Evolutionary conservation across 37 sponge, comb jelly and placozoan genomes (phyloP).

Genomic region (Haliclona indistincta): DNA sequence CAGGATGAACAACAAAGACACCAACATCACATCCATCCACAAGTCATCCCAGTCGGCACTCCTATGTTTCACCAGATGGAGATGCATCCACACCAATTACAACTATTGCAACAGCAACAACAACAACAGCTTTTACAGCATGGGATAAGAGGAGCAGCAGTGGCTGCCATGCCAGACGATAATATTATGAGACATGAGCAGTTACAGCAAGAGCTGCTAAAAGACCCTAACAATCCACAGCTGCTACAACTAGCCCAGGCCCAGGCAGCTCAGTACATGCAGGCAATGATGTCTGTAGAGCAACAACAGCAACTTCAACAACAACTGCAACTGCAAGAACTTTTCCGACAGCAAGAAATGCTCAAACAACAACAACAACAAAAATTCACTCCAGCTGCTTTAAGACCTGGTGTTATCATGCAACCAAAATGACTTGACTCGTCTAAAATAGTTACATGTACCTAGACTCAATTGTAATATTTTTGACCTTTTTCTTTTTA

Average conservation of each 20-base stretch:
- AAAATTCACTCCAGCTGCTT: not conserved
- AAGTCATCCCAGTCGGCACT: not conserved
- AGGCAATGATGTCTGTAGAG: slow-evolving; percentile 5
- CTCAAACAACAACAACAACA: slow-evolving; percentile 28
- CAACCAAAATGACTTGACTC: slow-evolving; percentile 7
- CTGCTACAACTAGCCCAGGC: not conserved
- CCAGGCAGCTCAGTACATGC: not conserved
- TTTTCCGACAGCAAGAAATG: slow-evolving; percentile 5
- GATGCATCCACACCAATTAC: slow-evolving; percentile 1
- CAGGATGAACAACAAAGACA: not conserved
- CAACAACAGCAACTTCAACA: not conserved
- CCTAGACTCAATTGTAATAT: too few species aligned
- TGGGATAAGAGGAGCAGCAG: not conserved
- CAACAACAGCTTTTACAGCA: not conserved
- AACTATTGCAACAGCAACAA: not conserved
- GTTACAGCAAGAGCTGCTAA: slow-evolving; percentile 20
- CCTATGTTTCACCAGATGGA: not conserved
- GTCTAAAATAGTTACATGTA: too few species aligned
- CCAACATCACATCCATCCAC: not conserved
- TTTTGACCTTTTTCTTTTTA: too few species aligned
- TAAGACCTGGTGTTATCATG: slow-evolving; percentile 47
- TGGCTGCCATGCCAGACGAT: not conserved
- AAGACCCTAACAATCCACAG: slow-evolving; percentile 31
- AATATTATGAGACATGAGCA: slow-evolving; percentile 35
- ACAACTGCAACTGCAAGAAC: not conserved